These are phyloP conservation scores for Cheilosia vulpina DNA, from an alignment of 2,888 invertebrate genomes.

Conservation along the genomic window DNA sequence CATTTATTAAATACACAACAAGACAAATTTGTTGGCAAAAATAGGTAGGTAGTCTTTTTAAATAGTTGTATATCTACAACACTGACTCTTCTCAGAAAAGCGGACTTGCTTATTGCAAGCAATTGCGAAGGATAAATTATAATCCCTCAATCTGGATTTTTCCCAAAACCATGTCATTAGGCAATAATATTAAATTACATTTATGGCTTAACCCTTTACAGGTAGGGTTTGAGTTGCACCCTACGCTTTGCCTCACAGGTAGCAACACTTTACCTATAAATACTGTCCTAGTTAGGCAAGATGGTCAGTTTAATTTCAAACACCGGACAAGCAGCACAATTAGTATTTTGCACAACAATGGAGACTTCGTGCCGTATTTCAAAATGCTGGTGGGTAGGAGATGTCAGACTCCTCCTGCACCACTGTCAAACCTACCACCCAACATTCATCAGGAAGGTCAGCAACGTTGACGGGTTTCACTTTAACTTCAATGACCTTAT, in stretches of 20 bases:
- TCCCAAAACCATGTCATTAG: too few relatives aligned
- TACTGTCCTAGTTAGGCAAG: background rate
- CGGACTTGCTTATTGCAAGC: too few relatives aligned
- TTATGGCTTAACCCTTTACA: background rate
- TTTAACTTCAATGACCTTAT: conserved; percentile 69
- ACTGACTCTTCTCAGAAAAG: too few relatives aligned
- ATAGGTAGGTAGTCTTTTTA: too few relatives aligned
- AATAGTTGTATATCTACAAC: too few relatives aligned
- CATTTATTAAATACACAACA: too few relatives aligned
- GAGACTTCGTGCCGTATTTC: conserved; percentile 64
- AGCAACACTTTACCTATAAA: background rate
- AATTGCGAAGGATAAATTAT: too few relatives aligned
- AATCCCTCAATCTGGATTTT: background rate
- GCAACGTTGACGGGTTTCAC: conserved; percentile 63
- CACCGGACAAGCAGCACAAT: background rate
- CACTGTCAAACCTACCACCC: conserved; percentile 70
- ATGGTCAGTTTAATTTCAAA: background rate
- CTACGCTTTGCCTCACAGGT: background rate
- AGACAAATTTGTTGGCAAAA: too few relatives aligned
- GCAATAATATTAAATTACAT: too few relatives aligned
- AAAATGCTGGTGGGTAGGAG: conserved; percentile 72
- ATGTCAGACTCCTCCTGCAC: conserved; percentile 55
- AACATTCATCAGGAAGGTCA: conserved; percentile 56
- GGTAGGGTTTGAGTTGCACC: background rate
- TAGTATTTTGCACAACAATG: background rate